Conservation (phyloP, 2,888 invertebrate species). For the Phrixothrix hirtus region DNA sequence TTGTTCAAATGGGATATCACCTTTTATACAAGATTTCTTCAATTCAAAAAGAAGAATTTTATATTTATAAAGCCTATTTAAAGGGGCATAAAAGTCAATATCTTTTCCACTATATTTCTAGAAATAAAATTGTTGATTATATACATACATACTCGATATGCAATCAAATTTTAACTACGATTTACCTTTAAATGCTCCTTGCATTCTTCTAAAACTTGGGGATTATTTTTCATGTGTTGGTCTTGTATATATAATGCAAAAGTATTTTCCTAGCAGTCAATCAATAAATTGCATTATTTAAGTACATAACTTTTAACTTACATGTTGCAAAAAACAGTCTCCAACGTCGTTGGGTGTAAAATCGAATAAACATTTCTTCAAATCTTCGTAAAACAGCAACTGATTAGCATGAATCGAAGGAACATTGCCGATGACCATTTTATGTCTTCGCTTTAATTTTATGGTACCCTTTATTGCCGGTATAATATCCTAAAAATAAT, state of each 20-base stretch:
- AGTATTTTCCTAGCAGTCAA: not conserved
- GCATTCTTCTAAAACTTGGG: slow-evolving; percentile 9
- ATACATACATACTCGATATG: too few relatives aligned
- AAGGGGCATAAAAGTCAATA: slow-evolving; percentile 13
- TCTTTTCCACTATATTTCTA: not conserved
- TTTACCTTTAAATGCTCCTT: slow-evolving; percentile 6
- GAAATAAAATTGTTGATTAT: too few relatives aligned
- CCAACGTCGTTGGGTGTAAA: slow-evolving; percentile 15
- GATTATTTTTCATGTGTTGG: slow-evolving; percentile 11
- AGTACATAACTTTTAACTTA: slow-evolving; percentile 6
- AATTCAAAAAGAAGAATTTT: slow-evolving; percentile 13
- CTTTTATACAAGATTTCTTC: slow-evolving; percentile 7
- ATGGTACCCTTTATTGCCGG: slow-evolving; percentile 1
- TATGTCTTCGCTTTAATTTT: slow-evolving; percentile 3
- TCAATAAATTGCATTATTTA: not conserved
- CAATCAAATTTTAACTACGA: too few relatives aligned
- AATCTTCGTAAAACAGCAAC: slow-evolving; percentile 7
- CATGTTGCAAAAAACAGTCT: slow-evolving; percentile 15
- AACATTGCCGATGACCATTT: slow-evolving; percentile 4
- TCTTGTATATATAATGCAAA: slow-evolving; percentile 15
- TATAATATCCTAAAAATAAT: slow-evolving; percentile 5
- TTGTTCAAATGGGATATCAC: not conserved
- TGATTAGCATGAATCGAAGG: slow-evolving; percentile 7
- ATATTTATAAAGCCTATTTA: slow-evolving; percentile 18
- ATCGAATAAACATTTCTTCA: slow-evolving; percentile 11